These are phyloP conservation scores for Hemitrygon akajei DNA, from an alignment of 2,797 vertebrate genomes.

Conservation along the genomic window DNA sequence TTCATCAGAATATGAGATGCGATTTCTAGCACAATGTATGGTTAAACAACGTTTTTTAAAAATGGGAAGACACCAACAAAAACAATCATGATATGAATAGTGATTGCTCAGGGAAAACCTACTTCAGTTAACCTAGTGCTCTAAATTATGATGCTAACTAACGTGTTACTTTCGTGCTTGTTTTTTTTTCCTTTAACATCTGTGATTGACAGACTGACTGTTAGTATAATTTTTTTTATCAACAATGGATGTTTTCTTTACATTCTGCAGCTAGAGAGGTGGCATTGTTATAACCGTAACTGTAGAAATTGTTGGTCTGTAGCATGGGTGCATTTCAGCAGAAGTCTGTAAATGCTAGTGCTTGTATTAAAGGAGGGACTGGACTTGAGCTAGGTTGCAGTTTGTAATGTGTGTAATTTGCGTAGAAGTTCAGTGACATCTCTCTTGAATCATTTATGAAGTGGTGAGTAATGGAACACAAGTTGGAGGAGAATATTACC, in stretches of 20 bases:
- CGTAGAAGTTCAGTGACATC: not conserved
- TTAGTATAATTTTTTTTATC: not conserved
- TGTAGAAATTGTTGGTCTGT: not conserved
- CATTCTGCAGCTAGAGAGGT: not conserved
- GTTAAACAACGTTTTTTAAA: not conserved
- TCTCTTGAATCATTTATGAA: not conserved
- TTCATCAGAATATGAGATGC: not conserved
- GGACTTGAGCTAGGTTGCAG: not conserved
- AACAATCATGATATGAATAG: not conserved
- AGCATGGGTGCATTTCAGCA: not conserved
- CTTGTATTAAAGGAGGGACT: not conserved
- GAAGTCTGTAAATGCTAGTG: not conserved
- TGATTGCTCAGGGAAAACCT: not conserved
- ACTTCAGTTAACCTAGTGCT: not conserved
- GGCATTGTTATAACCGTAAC: not conserved
- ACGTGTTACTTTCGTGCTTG: not conserved
- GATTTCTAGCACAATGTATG: not conserved
- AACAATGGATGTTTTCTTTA: not conserved
- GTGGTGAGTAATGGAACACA: not conserved
- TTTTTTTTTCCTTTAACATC: not conserved
- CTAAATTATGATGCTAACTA: not conserved
- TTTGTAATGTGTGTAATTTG: not conserved
- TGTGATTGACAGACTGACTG: too few relatives aligned
- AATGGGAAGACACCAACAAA: not conserved
- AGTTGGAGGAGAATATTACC: not conserved